Evolutionary conservation across 2,797 vertebrate genomes (phyloP).

Genomic region (Aselliscus stoliczkanus): DNA sequence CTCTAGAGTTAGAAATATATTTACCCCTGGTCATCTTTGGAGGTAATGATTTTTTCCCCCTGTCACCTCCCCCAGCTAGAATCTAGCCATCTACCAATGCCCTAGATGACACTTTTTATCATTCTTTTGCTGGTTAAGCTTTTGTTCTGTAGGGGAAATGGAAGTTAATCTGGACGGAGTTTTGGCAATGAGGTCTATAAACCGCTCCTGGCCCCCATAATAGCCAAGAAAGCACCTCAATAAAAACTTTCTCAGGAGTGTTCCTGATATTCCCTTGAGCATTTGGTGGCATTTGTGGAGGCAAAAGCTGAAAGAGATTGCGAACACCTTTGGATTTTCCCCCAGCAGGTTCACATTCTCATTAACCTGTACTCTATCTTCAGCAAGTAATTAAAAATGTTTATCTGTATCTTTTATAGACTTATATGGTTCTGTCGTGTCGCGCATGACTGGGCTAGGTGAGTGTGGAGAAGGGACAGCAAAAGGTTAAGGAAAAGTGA

Average conservation of each 20-base stretch:
- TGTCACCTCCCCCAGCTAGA: background rate
- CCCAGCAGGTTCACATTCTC: background rate
- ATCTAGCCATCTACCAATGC: background rate
- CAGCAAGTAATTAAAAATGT: background rate
- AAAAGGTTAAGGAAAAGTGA: too few relatives aligned
- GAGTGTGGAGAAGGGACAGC: too few relatives aligned
- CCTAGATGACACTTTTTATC: background rate
- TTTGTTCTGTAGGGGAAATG: background rate
- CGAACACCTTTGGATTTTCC: accelerated
- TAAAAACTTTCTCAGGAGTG: background rate
- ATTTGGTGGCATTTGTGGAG: background rate
- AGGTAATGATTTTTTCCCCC: background rate
- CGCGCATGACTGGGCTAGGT: too few relatives aligned
- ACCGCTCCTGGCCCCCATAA: background rate
- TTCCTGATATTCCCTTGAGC: background rate
- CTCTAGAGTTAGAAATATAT: background rate
- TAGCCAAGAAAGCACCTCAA: background rate
- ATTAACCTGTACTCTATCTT: background rate
- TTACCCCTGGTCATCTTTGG: background rate
- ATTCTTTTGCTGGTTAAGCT: background rate
- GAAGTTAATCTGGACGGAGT: accelerated
- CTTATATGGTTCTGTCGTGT: too few relatives aligned
- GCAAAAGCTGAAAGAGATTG: background rate
- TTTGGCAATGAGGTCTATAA: background rate
- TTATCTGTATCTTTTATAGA: background rate